phyloP scores from a whole-genome alignment of 2,888 invertebrate genomes.

The Synanthedon myopaeformis region DNA sequence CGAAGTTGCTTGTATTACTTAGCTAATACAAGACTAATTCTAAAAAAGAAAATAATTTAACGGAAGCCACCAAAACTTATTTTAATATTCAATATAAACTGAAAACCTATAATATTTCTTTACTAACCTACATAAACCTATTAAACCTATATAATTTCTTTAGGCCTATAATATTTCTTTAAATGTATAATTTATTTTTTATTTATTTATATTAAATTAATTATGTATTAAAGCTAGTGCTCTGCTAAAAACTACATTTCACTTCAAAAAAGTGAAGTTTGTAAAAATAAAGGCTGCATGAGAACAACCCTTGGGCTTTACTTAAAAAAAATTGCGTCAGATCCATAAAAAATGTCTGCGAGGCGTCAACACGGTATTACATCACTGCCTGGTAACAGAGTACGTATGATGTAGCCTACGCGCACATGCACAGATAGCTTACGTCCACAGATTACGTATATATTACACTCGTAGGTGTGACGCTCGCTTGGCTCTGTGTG shows the following conservation, averaged over 20 bases:
- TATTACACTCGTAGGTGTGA: background rate
- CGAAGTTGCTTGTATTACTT: too few relatives aligned
- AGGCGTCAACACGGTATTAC: conserved; percentile 62
- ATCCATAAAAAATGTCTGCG: conserved; percentile 67
- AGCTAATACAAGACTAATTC: too few relatives aligned
- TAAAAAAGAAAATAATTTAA: too few relatives aligned
- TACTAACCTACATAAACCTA: too few relatives aligned
- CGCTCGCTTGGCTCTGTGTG: conserved; percentile 11
- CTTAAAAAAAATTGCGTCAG: conserved; percentile 65
- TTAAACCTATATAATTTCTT: too few relatives aligned
- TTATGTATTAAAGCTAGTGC: background rate
- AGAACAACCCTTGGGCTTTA: conserved; percentile 33
- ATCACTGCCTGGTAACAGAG: conserved; percentile 31
- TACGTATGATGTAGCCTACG: conserved; percentile 11
- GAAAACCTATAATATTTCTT: too few relatives aligned
- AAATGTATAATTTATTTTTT: background rate
- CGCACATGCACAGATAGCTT: conserved; percentile 8
- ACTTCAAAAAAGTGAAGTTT: background rate
- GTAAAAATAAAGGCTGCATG: conserved; percentile 1
- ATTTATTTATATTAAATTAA: background rate
- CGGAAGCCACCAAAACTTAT: too few relatives aligned
- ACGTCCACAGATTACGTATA: background rate
- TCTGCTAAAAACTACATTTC: too few relatives aligned
- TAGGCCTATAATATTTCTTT: too few relatives aligned
- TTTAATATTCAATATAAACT: too few relatives aligned